Conservation (phyloP, 1,140 invertebrate species). For the Metopolophium dirhodum region DNA sequence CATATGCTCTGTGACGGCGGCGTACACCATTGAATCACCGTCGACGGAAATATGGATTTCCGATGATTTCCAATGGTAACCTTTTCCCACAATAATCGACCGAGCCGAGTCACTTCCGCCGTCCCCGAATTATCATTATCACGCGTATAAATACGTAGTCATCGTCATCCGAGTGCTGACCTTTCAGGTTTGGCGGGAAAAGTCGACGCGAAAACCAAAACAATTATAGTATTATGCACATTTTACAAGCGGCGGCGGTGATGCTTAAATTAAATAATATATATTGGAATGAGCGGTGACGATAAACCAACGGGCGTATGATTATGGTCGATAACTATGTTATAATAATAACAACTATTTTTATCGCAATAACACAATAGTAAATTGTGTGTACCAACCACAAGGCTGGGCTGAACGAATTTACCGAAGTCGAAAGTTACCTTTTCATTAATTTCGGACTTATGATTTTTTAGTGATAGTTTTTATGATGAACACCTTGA, state of each 20-base stretch:
- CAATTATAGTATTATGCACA: not conserved
- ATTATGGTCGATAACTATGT: not conserved
- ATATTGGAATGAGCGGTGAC: not conserved
- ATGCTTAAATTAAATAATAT: not conserved
- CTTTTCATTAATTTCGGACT: not conserved
- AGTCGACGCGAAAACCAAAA: not conserved
- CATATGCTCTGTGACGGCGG: not conserved
- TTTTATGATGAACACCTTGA: not conserved
- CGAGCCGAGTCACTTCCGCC: not conserved
- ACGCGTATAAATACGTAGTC: not conserved
- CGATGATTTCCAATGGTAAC: not conserved
- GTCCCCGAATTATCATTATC: not conserved
- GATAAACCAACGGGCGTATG: not conserved
- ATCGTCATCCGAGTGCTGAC: not conserved
- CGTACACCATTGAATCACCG: not conserved
- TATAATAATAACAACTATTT: not conserved
- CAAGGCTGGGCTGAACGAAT: not conserved
- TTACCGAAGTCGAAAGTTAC: not conserved
- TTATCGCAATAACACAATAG: not conserved
- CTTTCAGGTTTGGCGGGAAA: not conserved
- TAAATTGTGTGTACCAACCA: not conserved
- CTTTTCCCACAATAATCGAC: not conserved
- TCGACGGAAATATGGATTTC: not conserved
- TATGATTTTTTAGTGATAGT: not conserved
- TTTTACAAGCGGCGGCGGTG: no score